Percentiles rank a stretch among this genome's conserved stretches.
Conservation (phyloP, 2,888 invertebrate species). For the Noctua fimbriata region DNA sequence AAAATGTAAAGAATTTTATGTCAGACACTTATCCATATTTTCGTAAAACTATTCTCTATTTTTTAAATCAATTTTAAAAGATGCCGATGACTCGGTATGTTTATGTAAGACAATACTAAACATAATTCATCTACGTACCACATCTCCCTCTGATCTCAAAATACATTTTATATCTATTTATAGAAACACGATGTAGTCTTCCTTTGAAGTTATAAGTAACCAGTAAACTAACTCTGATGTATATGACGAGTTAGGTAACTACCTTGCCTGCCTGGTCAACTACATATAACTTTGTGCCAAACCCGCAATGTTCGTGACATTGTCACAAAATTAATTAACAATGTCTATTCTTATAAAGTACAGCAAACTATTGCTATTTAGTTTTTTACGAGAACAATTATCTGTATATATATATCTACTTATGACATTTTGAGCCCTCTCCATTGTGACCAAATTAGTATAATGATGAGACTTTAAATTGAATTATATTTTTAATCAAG, state of each 20-base stretch:
- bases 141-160: constrained; percentile 64
- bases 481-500: constrained; percentile 14
- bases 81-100: constrained; percentile 41
- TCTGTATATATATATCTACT: constrained; percentile 17
- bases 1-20: constrained; percentile 54
- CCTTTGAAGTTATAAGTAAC: constrained; percentile 58
- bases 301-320: constrained; percentile 37
- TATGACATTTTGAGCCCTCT: constrained; percentile 35
- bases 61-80: constrained; percentile 49
- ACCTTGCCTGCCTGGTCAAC: constrained; percentile 23
- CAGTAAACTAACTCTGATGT: constrained; percentile 25
- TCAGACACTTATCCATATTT: constrained; percentile 44
- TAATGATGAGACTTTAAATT: constrained; percentile 28
- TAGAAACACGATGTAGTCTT: constrained; percentile 58
- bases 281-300: constrained; percentile 46
- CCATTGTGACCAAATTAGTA: constrained; percentile 59
- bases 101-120: constrained; percentile 67
- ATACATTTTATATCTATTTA: constrained; percentile 54
- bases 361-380: constrained; percentile 43
- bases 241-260: constrained; percentile 24
- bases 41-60: constrained; percentile 52
- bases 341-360: constrained; percentile 40
- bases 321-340: constrained; percentile 33
- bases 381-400: constrained; percentile 28
- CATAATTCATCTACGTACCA: constrained; percentile 52